These are phyloP conservation scores for Tapirus indicus DNA, from an alignment of 2,797 vertebrate species.

Conservation along the genomic window DNA sequence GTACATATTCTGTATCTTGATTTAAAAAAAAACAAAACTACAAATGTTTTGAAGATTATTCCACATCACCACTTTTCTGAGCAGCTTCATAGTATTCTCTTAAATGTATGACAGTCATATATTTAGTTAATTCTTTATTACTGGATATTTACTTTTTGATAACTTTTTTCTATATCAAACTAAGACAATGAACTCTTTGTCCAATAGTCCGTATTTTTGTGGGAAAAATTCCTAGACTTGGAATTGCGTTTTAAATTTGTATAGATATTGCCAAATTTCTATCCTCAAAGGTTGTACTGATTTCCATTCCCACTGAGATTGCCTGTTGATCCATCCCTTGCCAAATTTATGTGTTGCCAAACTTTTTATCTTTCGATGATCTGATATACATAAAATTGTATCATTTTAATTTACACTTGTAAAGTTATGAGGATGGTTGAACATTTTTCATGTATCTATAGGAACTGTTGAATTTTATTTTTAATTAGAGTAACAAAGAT, in stretches of 20 bases:
- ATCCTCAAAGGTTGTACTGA: neutral
- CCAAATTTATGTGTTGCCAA: neutral
- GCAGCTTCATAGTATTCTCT: neutral
- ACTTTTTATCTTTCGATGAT: neutral
- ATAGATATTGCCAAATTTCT: neutral
- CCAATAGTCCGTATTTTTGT: neutral
- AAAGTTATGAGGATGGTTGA: neutral
- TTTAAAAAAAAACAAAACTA: neutral
- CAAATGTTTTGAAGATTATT: neutral
- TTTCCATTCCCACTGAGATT: neutral
- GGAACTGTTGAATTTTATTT: neutral
- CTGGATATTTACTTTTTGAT: neutral
- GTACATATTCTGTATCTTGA: neutral
- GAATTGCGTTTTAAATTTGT: neutral
- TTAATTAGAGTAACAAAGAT: neutral
- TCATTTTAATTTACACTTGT: neutral
- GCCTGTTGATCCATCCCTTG: neutral
- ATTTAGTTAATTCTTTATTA: neutral
- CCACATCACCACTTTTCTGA: neutral
- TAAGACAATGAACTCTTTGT: neutral
- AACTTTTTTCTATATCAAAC: neutral
- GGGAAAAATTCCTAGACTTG: neutral
- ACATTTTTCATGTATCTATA: neutral
- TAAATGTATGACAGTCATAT: neutral
- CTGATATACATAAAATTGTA: neutral